Evolutionary conservation across 1,140 invertebrate genomes (phyloP), one percentile per base, ranked within the genome.

Genomic region (Zophobas atratus): DNA sequence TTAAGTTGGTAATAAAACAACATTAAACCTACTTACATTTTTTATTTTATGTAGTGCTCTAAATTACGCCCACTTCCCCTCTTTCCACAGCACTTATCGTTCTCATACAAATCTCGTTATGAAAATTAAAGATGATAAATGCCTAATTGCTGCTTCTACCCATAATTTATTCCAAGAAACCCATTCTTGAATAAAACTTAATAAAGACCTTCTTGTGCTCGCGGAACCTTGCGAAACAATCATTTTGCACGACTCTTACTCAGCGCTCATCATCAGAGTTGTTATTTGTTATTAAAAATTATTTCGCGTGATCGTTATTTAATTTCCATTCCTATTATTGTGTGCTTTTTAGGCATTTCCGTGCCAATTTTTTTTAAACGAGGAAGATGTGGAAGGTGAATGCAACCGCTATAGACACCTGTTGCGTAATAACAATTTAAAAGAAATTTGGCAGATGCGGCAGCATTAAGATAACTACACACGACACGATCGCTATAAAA

Each of bases 271-370:
- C 43, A 46, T 46, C 43, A 8, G 6, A 20, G 49, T 20, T 4
- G n/a, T 51, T 51, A 51, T 51, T 51, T 51, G n/a, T 51, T 20
- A 51, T 51, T 20, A 20, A 5, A 20, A 51, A 51, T 51, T 51
- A 51, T 51, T 51, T 51, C 49, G 49, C 49, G 49, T 51, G 49
- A 51, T 51, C n/a, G 49, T 20, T 51, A 6, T 51, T 51, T 51
- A 46, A 46, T 46, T 46, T 46, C 49, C 6, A 2, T 46, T 46
- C 8, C 8, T 46, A 20, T 51, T 4, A 20, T 20, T 51, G 49
- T 51, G 6, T 51, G 20, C 49, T 51, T 20, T 51, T 51, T 51
- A 2, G 49, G 49, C 20, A 51, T 51, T 51, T 51, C 49, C 49
- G 49, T 46, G 8, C 43, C 43, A 3, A 46, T 46, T 46, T 46